Base-by-base conservation (phyloP, 2,797 vertebrate species). In the Glossophaga mutica region DNA sequence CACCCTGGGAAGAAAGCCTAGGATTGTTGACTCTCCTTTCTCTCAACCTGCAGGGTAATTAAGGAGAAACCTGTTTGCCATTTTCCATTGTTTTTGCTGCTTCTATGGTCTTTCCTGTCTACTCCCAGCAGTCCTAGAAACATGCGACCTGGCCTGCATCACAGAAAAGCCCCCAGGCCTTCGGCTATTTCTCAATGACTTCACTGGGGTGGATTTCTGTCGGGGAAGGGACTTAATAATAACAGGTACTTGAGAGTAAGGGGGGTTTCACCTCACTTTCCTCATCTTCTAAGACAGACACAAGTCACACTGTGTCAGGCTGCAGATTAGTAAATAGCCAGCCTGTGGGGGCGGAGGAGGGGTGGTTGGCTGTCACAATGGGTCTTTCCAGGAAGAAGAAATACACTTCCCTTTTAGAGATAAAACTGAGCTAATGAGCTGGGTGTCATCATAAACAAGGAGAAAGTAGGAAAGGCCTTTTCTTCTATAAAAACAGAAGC, bases 301-400 rank as follows among this genome's bases (percentile, higher is more conserved):
- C 2, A 34, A 57, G 4, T 77, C 11, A 3, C 78, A 16, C 8
- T 62, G 10, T 79, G 79, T 87, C 77, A 94, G 83, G 48, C 57
- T 2, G 6, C 65, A 52, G 21, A 46, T 79, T 93, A 37, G 91
- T 92, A 91, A 74, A 71, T 76, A 94, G 94, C 83, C 3, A 52
- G 76, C 84, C 91, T 88, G 8, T 3, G 26, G 5, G 21, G 0
- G 1, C 5, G 44, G 16, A 5, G 18, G 39, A 6, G 39, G 39
- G 6, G 39, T 3, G 32, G 44, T 39, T 83, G 71, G 48, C 67
- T 68, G 16, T 34, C 59, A 1, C 1, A 6, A 12, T 46, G 18
- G 73, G 90, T 95, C 88, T 97, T 97, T 37, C 82, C 97, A 95
- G 21, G 77, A 86, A 97, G 42, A 79, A 44, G 88, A 97, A 96